phyloP scores from a whole-genome alignment of 1,140 invertebrate species.

The Oncopodura yosiiana region DNA sequence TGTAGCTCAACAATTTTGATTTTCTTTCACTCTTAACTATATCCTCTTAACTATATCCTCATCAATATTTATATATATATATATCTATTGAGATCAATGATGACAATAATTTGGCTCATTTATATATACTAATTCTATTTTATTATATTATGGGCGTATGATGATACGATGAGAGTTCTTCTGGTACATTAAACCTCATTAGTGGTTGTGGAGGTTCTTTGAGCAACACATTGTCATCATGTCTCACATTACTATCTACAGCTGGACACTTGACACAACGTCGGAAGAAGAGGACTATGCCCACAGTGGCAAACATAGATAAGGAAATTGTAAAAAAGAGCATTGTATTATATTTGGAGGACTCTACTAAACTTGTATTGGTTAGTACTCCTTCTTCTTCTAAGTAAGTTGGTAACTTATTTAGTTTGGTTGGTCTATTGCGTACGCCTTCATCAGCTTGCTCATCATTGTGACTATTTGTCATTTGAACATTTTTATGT shows the following conservation, averaged over 20 bases:
- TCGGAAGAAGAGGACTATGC: slow-evolving; percentile 36
- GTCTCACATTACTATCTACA: no score
- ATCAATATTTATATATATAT: neutral
- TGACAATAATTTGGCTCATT: neutral
- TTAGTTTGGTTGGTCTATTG: no score
- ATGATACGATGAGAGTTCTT: slow-evolving; percentile 31
- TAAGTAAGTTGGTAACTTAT: neutral
- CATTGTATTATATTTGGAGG: slow-evolving; percentile 27
- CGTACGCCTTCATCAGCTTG: no score
- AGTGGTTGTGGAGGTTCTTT: slow-evolving; percentile 35
- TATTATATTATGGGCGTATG: slow-evolving; percentile 24
- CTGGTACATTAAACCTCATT: slow-evolving; percentile 35
- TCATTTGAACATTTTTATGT: no score
- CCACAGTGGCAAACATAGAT: slow-evolving; percentile 36
- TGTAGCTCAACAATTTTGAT: no score
- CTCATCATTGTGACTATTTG: no score
- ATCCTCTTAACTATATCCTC: no score
- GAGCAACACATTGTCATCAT: slow-evolving; percentile 26
- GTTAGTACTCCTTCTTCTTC: neutral
- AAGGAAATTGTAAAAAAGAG: slow-evolving; percentile 37
- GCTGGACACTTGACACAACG: slow-evolving; percentile 38
- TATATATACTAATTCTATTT: neutral
- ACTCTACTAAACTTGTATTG: neutral
- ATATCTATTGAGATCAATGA: neutral
- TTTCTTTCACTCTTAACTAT: no score